Base-by-base conservation (phyloP, 2,888 invertebrate species). In the Ethmia dodecea region DNA sequence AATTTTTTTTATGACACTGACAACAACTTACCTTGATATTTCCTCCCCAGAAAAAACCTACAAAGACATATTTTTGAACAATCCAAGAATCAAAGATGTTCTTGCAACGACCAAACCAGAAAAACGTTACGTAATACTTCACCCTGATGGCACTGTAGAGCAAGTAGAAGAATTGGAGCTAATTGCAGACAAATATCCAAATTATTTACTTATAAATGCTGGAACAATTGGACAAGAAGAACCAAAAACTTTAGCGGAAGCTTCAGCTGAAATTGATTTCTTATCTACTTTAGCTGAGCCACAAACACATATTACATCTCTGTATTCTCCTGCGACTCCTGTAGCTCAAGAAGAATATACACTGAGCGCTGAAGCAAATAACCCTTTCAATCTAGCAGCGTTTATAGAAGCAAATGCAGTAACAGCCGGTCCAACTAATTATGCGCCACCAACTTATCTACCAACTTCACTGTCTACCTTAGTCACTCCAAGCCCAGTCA, bases 141-240 rank as follows among this genome's bases (percentile, higher is more conserved):
- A 67, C 42, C 44, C 62, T 11, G 54, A 72, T 46, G 72, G 70
- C 25, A 64, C 51, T 12, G 37, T 69, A 9, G 67, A 73, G 32
- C 44, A 65, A 27, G 36, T 63, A 4, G 60, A 76, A 33, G 45
- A 49, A 3, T 31, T 71, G 12, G 52, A 66, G 18, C 28, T 37
- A 2, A 38, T 60, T 14, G 27, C 49, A 8, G 38, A 48, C 28
- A 49, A 38, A 18, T 40, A 60, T 49, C 56, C 64, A 18, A 55
- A 68, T 30, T 50, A 55, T 20, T 28, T 55, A 22, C 39, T 59
- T 24, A 33, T 57, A 12, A 47, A 54, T 20, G 42, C 47, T 15
- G 48, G 42, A 12, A 20, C 32, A 3, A 4, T 26, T 15, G 1
- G n/a, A 22, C 12, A 22, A 22, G 14, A 14, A 2, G 22, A 22